Evolutionary conservation across 1,140 invertebrate species (phyloP), one percentile per base, ranked within the genome.

Genomic region (Whitmania pigra): DNA sequence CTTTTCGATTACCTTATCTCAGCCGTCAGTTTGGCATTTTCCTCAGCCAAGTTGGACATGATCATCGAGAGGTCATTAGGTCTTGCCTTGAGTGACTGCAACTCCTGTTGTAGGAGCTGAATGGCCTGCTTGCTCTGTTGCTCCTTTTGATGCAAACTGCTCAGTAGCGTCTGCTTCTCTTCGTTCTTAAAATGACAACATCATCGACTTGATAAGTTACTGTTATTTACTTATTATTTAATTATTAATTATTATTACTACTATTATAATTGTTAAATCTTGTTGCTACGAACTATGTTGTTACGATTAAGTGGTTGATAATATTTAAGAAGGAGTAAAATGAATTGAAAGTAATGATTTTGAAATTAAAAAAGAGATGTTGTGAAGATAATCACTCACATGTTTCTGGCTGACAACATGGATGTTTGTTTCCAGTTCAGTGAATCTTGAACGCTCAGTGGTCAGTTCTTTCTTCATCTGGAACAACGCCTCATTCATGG

Each of bases 141-240:
- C 11, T 63, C 57, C 22, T 22, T 25, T 31, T 63, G 57, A 20
- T 63, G 57, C 57, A 63, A 63, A 13, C 57, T 63, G 57, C 22
- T 63, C 57, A 63, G 11, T 20, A 63, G 57, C 15, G 57, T 63
- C 57, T 63, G 57, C 15, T 63, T 63, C 57, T 63, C 57, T 63
- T 63, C 57, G 6, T 22, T 31, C 57, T 63, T 7, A 13, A 49
- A 49, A 15, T 13, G 43, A 49, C 43, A 49, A 49, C 2, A 36
- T 36, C 31, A 36, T 36, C 31, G 31, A 36, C 31, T 36, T 36
- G 2, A 36, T 3, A 6, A 6, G 31, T 36, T 6, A 6, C 31
- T 36, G 6, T 36, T 2, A 6, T 36, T 6, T 2, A 49, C 9
- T 49, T 15, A 49, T 49, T 15, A 49, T 49, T 15, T 6, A 6